phyloP scores from a whole-genome alignment of 2,113 vertebrate genomes.

The Oostethus manadensis region DNA sequence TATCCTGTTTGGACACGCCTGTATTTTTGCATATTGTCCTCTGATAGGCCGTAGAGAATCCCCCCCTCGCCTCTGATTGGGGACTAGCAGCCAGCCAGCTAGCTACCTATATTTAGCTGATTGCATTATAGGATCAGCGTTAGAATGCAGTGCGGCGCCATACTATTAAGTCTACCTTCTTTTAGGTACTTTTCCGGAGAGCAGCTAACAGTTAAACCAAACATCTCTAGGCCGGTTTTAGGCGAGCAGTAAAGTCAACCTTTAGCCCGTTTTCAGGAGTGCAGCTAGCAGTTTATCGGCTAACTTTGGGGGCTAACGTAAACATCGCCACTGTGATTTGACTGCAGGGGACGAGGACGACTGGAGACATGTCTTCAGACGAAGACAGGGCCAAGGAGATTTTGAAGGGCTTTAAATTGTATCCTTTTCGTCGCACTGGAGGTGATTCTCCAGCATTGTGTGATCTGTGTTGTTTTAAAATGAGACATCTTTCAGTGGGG shows the following conservation, averaged over 20 bases:
- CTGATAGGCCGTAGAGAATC: conserved; percentile 46
- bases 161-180: conserved; percentile 12
- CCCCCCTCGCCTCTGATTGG: conserved; percentile 20
- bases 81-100: conserved; percentile 34
- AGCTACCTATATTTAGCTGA: conserved; percentile 68
- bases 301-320: too few species aligned
- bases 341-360: not conserved
- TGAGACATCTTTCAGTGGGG: not conserved
- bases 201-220: conserved; percentile 2
- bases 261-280: conserved; percentile 22
- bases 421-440: conserved; percentile 61
- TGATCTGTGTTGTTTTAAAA: not conserved
- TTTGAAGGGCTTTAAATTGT: conserved; percentile 77
- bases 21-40: not conserved
- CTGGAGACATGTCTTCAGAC: conserved; percentile 71
- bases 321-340: too few species aligned
- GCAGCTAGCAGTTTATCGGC: too few species aligned
- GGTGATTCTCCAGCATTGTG: not conserved
- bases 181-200: conserved; percentile 13
- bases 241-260: conserved; percentile 22
- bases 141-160: conserved; percentile 32
- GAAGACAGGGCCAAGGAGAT: conserved; percentile 80
- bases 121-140: conserved; percentile 70
- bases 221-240: conserved; percentile 1
- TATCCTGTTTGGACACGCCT: conserved; percentile 36